A percentile compares a stretch with the other conserved stretches of the same genome.
Conservation (phyloP, 2,797 vertebrate genomes). For the Arnoldichthys spilopterus region DNA sequence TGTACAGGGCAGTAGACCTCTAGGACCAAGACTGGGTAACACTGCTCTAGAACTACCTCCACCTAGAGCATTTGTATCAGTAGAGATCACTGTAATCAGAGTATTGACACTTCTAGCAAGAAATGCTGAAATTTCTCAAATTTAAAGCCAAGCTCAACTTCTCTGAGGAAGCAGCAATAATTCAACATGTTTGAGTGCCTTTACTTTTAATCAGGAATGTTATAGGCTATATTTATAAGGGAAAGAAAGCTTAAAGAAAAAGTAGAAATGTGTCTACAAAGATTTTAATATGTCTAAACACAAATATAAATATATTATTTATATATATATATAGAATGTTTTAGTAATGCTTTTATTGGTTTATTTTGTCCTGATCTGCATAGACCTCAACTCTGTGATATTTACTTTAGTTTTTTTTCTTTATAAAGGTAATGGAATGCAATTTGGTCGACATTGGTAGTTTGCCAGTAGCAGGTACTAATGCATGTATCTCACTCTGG, state of each 20-base stretch:
- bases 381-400: neutral
- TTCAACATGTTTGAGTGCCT: neutral
- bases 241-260: neutral
- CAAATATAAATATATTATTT: slow-evolving; percentile 7
- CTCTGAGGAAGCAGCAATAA: neutral
- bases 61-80: slow-evolving; percentile 35
- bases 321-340: neutral
- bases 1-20: no score
- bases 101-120: neutral
- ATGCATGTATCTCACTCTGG: no score
- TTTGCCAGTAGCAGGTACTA: neutral
- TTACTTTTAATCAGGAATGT: neutral
- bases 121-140: neutral
- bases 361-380: neutral
- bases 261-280: neutral
- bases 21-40: no score
- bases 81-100: neutral
- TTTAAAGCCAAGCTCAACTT: no score
- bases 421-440: neutral
- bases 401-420: neutral
- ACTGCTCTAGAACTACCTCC: slow-evolving; percentile 46
- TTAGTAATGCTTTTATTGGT: neutral
- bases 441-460: neutral
- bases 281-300: neutral
- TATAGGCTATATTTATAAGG: neutral